Evolutionary conservation across 2,797 vertebrate species (phyloP), one percentile per base, ranked within the genome.

Genomic region (Poeciliopsis paucimaculata): DNA sequence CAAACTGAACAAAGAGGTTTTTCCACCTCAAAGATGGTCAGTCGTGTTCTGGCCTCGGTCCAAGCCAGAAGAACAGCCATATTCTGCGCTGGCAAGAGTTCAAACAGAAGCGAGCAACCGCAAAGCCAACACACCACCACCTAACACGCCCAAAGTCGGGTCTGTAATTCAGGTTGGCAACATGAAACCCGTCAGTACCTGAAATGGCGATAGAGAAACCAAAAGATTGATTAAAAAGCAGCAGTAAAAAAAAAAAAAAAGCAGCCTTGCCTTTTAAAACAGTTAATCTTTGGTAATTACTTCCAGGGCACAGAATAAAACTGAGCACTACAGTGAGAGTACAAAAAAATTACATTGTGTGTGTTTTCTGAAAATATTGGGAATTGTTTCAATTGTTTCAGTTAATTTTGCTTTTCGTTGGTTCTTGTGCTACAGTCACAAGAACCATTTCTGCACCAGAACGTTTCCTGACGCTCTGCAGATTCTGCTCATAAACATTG

Each of bases 11-110:
- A 72, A 20, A 51, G 23, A 39, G 0, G 1, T 23, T 64, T 64
- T 23, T 31, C 46, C 15, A 73, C 31, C 18, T 53, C 6, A 18
- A 45, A n/a, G 9, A 0, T 73, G 66, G 11, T 70, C 15, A 23
- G 18, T 73, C 43, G 36, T 11, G 53, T 34, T 77, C 71, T 55
- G 57, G 55, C 26, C 75, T 76, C 7, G 10, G 45, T 68, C 70
- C 28, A 49, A 78, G 75, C 15, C 72, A 51, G 9, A 26, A 64
- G 75, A 77, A 46, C 76, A 64, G 81, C 8, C 66, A 78, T n/a
- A 76, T 47, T 76, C 36, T 62, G 34, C 31, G 55, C 78, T 82
- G 80, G 78, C 85, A 81, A 26, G 45, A 7, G 60, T 36, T 70
- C 47, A 81, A 74, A 76, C 23, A 31, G 28, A 68, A 57, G 34